Evolutionary conservation across 1,140 invertebrate genomes (phyloP), one percentile per base, ranked within the genome.

Genomic region (Polypedilum vanderplanki): DNA sequence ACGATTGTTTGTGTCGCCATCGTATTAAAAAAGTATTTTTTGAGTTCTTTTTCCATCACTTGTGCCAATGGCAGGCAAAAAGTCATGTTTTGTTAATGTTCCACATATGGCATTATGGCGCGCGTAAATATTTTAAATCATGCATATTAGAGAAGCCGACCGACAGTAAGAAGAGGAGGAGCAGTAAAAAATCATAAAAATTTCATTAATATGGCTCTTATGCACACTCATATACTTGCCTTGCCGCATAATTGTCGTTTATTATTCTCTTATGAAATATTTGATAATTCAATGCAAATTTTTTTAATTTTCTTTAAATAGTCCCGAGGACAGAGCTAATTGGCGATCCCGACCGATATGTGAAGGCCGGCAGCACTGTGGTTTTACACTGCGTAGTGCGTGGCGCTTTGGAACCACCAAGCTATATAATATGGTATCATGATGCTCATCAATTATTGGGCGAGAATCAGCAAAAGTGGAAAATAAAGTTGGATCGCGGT

Each of bases 391-490:
- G 87, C 80, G 86, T 87, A 74, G 86, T 87, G 79, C 85, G 85
- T 75, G 86, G 86, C 75, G 85, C 86, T 75, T 79, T 87, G 33
- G 86, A 87, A 79, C 86, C 87, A 77, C 86, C 87, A 75, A 84
- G 85, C 41, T 87, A 87, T 81, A 87, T 87, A 76, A 87, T 87
- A 80, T 87, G 87, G 87, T 87, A 86, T 81, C 84, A 85, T 78
- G 86, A 92, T 88, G 81, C 94, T 94, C 79, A 96, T 81, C 80
- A 84, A 77, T 78, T 84, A 9, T 79, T 79, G 75, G 76, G 74
- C 22, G 80, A 82, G 12, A 81, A 83, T 33, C 75, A 76, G 20
- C 77, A 77, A 1, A 80, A 80, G n/a, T 83, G 81, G 81, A 81
- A 82, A 41, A 83, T 80, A 3, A 79, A 83, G 76, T 74, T 83